Evolutionary conservation across 2,113 vertebrate genomes (phyloP), one percentile per base, ranked within the genome.

Genomic region (Lonchura striata): DNA sequence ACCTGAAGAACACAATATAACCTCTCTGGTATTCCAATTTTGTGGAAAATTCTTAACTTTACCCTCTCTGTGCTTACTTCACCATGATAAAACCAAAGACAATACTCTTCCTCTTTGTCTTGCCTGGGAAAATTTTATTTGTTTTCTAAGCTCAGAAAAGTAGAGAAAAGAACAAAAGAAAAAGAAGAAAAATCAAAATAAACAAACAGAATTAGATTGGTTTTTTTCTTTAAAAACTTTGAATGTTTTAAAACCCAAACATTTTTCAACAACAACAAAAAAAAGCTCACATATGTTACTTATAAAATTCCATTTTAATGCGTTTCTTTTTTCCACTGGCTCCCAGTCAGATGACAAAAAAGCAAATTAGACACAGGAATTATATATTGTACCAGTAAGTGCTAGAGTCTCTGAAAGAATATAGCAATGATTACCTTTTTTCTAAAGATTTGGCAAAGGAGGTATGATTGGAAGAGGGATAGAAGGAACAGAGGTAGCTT

Each of bases 311-410:
- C 28, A 82, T 91, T 94, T 95, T 86, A 94, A 81, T 92, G 68
- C 54, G 42, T 64, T 31, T 6, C 7, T 52, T 77, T 83, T 87
- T 87, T 91, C 47, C 22, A 71, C 46, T 70, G 76, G 37, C 44
- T 90, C 33, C 39, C 39, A 76, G 42, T 92, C 81, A 87, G 81
- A 84, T 22, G 79, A 78, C 82, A 93, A 86, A 76, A 90, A 75
- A 7, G 5, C 64, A 90, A 83, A 96, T 83, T 59, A 88, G 63
- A 54, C 52, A 70, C 39, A 74, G 92, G 85, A 80, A 86, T 92
- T 92, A 88, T n/a, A 76, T 75, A 47, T 77, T 93, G 93, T 95
- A 94, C 93, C 90, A 96, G 90, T 83, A 90, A 96, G 94, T 93
- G 86, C 92, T 95, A 37, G 90, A 96, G 86, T 68, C 65, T 21